Evolutionary conservation across 2,113 vertebrate species (phyloP).

Genomic region (Oncorhynchus gorbuscha): DNA sequence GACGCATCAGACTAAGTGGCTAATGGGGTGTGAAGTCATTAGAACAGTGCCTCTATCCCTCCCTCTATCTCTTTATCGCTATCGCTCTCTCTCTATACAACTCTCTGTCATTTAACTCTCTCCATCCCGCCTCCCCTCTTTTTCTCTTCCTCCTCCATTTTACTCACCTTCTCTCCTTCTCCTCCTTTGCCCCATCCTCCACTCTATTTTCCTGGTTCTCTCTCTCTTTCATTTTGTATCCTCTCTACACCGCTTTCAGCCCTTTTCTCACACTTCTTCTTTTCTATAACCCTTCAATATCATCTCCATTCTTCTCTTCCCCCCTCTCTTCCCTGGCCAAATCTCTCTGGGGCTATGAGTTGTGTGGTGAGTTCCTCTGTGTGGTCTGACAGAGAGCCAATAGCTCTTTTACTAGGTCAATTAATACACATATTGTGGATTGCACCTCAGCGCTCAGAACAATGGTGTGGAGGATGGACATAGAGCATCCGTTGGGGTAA

Average conservation of each 20-base stretch:
- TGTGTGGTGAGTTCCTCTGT: neutral
- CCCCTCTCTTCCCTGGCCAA: neutral
- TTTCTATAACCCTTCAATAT: neutral
- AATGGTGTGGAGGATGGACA: neutral
- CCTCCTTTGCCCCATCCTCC: neutral
- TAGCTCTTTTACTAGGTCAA: neutral
- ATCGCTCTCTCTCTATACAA: slow-evolving; percentile 36
- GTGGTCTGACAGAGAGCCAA: neutral
- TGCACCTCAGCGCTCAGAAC: neutral
- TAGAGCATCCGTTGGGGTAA: neutral
- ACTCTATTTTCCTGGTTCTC: neutral
- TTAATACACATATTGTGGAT: neutral
- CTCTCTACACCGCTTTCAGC: neutral
- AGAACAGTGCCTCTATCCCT: slow-evolving; percentile 72
- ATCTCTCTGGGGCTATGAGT: neutral
- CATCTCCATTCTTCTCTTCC: neutral
- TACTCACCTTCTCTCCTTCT: slow-evolving; percentile 2
- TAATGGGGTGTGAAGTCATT: slow-evolving; percentile 83
- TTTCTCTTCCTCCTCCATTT: neutral
- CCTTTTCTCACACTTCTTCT: neutral
- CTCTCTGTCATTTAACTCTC: slow-evolving; percentile 21
- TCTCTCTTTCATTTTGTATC: neutral
- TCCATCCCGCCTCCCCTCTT: slow-evolving; percentile 8
- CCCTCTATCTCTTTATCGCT: slow-evolving; percentile 45
- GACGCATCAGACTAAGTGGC: slow-evolving; percentile 79